Evolutionary conservation across 2,888 invertebrate genomes (phyloP).

Genomic region (Litoditis marina): DNA sequence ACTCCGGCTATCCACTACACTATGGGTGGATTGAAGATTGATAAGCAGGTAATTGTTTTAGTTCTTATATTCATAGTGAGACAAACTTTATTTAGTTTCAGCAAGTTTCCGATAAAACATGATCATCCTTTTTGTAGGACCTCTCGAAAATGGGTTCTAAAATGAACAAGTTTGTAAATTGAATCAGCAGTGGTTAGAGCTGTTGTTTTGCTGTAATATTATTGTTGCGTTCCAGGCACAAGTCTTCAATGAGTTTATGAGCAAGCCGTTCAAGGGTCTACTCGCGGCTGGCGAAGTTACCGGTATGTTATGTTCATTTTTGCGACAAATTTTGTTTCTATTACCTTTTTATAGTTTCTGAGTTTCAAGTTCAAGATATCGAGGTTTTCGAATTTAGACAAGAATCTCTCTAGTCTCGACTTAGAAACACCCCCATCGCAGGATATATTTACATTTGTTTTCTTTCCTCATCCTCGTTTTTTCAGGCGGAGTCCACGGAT

Average conservation of each 20-base stretch:
- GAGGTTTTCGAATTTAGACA: no score
- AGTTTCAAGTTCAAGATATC: no score
- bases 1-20: constrained; percentile 61
- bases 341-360: no score
- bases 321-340: no score
- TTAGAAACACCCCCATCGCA: no score
- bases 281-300: constrained; percentile 61
- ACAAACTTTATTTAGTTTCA: background rate
- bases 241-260: constrained; percentile 52
- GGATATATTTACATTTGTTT: background rate
- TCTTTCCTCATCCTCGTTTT: background rate
- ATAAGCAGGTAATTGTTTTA: constrained; percentile 24
- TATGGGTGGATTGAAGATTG: constrained; percentile 61
- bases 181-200: no score
- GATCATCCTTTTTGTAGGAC: no score
- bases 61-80: background rate
- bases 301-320: constrained; percentile 16
- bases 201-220: background rate
- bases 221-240: constrained; percentile 28
- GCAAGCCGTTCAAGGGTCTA: constrained; percentile 53
- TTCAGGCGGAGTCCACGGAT: constrained; percentile 59
- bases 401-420: no score
- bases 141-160: no score
- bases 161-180: no score
- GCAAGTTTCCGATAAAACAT: no score